Base-by-base conservation (phyloP, 2,888 invertebrate genomes). In the Drosophila suboccidentalis region DNA sequence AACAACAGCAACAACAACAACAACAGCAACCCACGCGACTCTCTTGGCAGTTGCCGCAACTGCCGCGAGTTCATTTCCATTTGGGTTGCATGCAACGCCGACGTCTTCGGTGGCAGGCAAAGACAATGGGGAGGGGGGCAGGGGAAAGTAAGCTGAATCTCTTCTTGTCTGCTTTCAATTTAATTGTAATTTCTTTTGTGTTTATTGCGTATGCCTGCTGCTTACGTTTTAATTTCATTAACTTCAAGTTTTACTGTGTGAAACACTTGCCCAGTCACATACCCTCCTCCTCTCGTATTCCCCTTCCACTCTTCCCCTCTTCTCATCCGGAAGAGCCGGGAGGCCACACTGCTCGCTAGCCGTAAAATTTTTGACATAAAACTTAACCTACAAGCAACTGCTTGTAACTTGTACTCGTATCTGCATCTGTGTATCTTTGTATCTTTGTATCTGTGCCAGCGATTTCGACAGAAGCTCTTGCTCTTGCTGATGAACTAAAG, bases 111-210 rank as follows among this genome's bases (percentile, higher is more conserved):
- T 15, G 22, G 34, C 5, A 32, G 8, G 4, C 49, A 29, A 2
- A 22, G 17, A 5, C 1, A 26, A 9, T 13, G 10, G 9, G 32
- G 10, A 8, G 22, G 22, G 17, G 26, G 29, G 41, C 15, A 15
- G n/a, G 43, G 59, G 49, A 39, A 47, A 60, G 44, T 64, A 49
- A 60, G 59, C 69, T 65, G 62, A 67, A 67, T 71, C 78, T 71
- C 72, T 72, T 65, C 85, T 75, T 82, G 59, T n/a, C 17, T 41
- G 89, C 82, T 84, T 84, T 84, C 82, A 84, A 84, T 89, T 84
- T 84, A 84, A 84, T 87, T 84, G 87, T 89, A 89, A 87, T 84
- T 84, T 84, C 89, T 84, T 84, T 89, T 87, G 85, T 84, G 89
- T 84, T 89, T 89, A 84, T 89, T 89, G 75, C 87, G 76, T 75